phyloP scores from a whole-genome alignment of 2,888 invertebrate species.

The Caenorhabditis japonica region DNA sequence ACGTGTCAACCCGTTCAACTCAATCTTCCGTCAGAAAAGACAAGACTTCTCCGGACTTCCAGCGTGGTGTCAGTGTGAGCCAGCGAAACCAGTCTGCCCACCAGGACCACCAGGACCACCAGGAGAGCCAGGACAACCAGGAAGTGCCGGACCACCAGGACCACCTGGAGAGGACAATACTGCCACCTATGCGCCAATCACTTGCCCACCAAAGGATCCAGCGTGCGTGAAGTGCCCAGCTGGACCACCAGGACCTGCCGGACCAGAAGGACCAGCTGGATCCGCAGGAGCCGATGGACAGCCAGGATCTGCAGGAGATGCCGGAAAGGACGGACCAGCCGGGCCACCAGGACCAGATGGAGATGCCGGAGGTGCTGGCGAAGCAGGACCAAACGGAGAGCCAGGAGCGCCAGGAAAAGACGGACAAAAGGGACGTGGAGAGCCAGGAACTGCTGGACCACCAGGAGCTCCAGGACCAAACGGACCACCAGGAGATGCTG shows the following conservation, averaged over 20 bases:
- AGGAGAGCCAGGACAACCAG: constrained; percentile 60
- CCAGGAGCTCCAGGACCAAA: constrained; percentile 52
- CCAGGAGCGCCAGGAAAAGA: constrained; percentile 53
- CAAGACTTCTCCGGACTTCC: constrained; percentile 58
- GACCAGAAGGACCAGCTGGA: constrained; percentile 53
- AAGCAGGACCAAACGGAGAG: constrained; percentile 47
- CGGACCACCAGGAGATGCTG: constrained; percentile 49
- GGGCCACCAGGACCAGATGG: constrained; percentile 53
- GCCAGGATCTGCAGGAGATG: constrained; percentile 46
- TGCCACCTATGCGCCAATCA: constrained; percentile 52
- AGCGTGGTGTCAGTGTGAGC: constrained; percentile 61
- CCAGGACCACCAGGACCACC: constrained; percentile 61
- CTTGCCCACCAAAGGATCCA: constrained; percentile 54
- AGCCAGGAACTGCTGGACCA: constrained; percentile 50
- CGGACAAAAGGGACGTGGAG: constrained; percentile 53
- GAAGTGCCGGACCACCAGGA: constrained; percentile 54
- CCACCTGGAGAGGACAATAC: constrained; percentile 56
- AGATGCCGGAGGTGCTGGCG: constrained; percentile 49
- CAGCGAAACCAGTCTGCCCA: constrained; percentile 58
- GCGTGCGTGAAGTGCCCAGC: constrained; percentile 55
- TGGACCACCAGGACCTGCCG: constrained; percentile 52
- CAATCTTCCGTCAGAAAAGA: constrained; percentile 70
- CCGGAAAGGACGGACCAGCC: constrained; percentile 55
- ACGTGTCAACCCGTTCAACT: constrained; percentile 62
- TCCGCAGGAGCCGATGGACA: constrained; percentile 51